Evolutionary conservation across 2,113 vertebrate genomes (phyloP).

Genomic region (Malurus elegans): DNA sequence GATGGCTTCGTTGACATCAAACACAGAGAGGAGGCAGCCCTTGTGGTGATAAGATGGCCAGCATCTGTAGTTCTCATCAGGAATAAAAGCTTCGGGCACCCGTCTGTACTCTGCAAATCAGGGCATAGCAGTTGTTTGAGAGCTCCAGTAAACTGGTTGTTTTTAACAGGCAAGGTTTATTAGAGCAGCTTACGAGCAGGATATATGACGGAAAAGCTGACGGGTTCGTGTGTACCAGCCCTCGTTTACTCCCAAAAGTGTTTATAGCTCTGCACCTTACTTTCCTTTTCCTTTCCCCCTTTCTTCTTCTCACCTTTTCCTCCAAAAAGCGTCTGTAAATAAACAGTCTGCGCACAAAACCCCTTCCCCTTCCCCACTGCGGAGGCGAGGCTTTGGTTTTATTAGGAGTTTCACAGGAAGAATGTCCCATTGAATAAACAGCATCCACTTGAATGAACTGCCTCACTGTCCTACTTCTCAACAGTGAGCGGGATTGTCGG

Average conservation of each 20-base stretch:
- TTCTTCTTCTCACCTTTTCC: slow-evolving; percentile 37
- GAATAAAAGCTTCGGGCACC: slow-evolving; percentile 72
- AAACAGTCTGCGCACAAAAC: slow-evolving; percentile 41
- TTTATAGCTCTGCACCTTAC: slow-evolving; percentile 36
- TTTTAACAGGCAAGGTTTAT: slow-evolving; percentile 15
- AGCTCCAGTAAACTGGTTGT: neutral
- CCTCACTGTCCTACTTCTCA: slow-evolving; percentile 50
- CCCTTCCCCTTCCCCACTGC: neutral
- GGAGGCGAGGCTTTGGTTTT: slow-evolving; percentile 7
- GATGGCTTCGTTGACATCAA: slow-evolving; percentile 77
- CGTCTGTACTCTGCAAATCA: slow-evolving; percentile 77
- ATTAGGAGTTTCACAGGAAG: slow-evolving; percentile 47
- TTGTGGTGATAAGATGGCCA: slow-evolving; percentile 89
- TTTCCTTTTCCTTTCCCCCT: slow-evolving; percentile 39
- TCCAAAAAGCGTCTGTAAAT: slow-evolving; percentile 1
- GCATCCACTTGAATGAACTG: slow-evolving; percentile 63
- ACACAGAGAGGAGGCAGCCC: slow-evolving; percentile 84
- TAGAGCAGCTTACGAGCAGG: neutral
- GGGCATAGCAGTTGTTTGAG: neutral
- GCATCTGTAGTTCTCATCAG: slow-evolving; percentile 83
- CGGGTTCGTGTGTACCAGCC: neutral
- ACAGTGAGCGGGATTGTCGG: slow-evolving; percentile 50
- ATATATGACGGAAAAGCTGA: neutral
- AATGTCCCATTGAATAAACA: slow-evolving; percentile 61
- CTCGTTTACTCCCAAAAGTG: neutral